A percentile compares a stretch with the other conserved stretches of the same genome.
phyloP scores from a whole-genome alignment of 2,113 vertebrate species.

The Sinocyclocheilus anophthalmus region DNA sequence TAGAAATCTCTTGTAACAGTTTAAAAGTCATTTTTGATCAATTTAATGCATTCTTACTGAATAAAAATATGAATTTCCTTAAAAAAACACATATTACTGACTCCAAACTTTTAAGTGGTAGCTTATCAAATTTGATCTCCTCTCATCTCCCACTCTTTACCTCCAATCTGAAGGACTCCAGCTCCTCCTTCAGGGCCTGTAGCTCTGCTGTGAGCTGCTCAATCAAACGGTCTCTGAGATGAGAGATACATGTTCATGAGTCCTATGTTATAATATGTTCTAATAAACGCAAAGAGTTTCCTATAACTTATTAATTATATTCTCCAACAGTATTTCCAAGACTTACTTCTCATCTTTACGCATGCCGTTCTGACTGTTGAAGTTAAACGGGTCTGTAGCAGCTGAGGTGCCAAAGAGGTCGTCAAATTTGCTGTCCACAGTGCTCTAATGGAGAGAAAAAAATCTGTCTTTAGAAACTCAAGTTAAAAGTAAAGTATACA shows the following conservation, averaged over 20 bases:
- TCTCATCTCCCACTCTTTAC: constrained; percentile 54
- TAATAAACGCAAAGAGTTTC: not conserved
- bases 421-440: constrained; percentile 90
- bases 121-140: not conserved
- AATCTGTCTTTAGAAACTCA: not conserved
- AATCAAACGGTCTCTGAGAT: constrained; percentile 87
- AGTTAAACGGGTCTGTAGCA: constrained; percentile 90
- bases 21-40: too few relatives aligned
- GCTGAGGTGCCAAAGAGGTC: constrained; percentile 92
- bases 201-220: constrained; percentile 88
- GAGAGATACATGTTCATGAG: not conserved
- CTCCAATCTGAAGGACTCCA: constrained; percentile 87
- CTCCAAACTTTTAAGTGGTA: not conserved
- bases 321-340: not conserved
- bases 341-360: constrained; percentile 92
- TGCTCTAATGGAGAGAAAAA: constrained; percentile 68
- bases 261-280: not conserved
- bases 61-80: not conserved
- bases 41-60: not conserved
- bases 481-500: not conserved
- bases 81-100: not conserved
- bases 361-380: constrained; percentile 93
- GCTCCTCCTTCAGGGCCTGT: constrained; percentile 83
- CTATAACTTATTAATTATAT: not conserved
- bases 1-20: too few relatives aligned